These are phyloP conservation scores for Halcyon smyrnensis DNA, from an alignment of 2,797 vertebrate genomes.

Conservation along the genomic window DNA sequence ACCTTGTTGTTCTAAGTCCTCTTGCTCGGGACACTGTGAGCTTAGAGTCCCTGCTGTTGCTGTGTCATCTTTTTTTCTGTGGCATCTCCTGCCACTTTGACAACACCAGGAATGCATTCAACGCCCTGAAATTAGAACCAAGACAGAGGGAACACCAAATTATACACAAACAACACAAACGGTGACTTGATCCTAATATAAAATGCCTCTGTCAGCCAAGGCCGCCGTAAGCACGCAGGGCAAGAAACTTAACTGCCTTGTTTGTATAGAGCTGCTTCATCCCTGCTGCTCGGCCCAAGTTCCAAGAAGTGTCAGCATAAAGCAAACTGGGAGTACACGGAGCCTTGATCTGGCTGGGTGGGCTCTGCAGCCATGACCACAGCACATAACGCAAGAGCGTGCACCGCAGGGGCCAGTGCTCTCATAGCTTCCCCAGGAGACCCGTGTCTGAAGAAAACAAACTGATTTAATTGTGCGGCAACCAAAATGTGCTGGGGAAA, in stretches of 20 bases:
- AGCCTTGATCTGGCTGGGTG: conserved; percentile 57
- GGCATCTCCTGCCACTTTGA: neutral
- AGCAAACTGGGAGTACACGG: neutral
- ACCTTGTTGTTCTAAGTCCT: neutral
- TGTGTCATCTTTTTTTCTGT: neutral
- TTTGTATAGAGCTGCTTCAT: neutral
- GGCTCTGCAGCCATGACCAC: conserved; percentile 24
- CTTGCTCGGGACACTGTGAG: neutral
- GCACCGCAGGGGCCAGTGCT: neutral
- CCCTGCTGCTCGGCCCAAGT: neutral
- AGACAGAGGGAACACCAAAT: neutral
- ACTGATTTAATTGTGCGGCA: conserved; percentile 19
- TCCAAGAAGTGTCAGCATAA: neutral
- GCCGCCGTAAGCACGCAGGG: neutral
- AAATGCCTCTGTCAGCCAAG: neutral
- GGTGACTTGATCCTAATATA: neutral
- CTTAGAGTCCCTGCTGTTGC: neutral
- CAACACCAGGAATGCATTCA: neutral
- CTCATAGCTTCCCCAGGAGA: neutral
- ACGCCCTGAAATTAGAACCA: conserved; percentile 61
- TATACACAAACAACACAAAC: neutral
- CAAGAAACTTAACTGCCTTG: neutral
- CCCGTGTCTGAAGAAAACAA: conserved; percentile 20
- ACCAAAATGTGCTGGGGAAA: conserved; percentile 25
- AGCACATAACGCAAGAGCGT: neutral